Evolutionary conservation across 2,113 vertebrate species (phyloP).

Genomic region (Dolichallabes microphthalmus): DNA sequence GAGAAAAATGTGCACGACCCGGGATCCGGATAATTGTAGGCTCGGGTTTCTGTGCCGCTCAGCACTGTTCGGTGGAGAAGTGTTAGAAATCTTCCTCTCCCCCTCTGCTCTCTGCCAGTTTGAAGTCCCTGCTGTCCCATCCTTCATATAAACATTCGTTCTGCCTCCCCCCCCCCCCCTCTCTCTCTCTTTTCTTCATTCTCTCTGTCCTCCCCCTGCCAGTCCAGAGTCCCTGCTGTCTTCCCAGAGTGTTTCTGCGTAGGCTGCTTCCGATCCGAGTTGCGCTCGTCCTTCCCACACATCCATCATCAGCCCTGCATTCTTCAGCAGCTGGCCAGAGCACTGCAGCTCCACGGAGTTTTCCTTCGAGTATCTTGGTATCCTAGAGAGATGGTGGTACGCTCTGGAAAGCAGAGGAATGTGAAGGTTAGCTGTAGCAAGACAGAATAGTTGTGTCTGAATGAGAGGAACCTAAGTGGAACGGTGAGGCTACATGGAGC

Average conservation of each 20-base stretch:
- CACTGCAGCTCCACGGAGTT: background rate
- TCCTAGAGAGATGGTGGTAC: no score
- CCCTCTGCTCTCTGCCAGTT: background rate
- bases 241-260: background rate
- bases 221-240: constrained; percentile 22
- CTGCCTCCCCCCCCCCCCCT: background rate
- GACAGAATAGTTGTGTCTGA: no score
- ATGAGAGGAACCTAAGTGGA: no score
- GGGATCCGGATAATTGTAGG: background rate
- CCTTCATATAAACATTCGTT: constrained; percentile 4
- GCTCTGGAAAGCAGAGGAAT: no score
- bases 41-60: background rate
- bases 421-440: no score
- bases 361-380: background rate
- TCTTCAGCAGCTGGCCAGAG: constrained; percentile 40
- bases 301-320: constrained; percentile 68
- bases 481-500: no score
- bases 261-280: constrained; percentile 55
- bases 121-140: constrained; percentile 17
- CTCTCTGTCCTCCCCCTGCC: constrained; percentile 2
- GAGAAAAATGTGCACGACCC: background rate
- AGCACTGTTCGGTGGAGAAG: background rate
- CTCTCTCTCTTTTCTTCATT: background rate
- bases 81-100: background rate
- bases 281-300: constrained; percentile 61